Evolutionary conservation across 2,888 invertebrate genomes (phyloP).

Genomic region (Aspidiotus destructor): DNA sequence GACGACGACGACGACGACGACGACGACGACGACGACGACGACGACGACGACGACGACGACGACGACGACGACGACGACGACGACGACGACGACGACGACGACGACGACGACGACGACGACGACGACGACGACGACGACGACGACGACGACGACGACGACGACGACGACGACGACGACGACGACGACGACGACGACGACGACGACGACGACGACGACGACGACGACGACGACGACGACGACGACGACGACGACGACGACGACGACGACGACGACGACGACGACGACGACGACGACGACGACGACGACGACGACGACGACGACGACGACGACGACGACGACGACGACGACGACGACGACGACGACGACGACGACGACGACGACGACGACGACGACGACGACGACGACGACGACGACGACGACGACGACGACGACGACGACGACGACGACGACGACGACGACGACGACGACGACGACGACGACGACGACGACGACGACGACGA

Average conservation of each 20-base stretch:
- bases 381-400: not conserved
- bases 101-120: not conserved
- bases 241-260: not conserved
- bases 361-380: not conserved
- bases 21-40: not conserved
- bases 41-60: not conserved
- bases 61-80: not conserved
- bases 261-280: not conserved
- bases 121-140: not conserved
- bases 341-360: not conserved
- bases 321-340: not conserved
- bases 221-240: not conserved
- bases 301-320: not conserved
- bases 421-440: not conserved
- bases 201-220: not conserved
- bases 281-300: not conserved
- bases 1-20: not conserved
- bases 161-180: not conserved
- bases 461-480: not conserved
- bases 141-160: not conserved
- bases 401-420: not conserved
- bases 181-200: not conserved
- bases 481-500: not conserved
- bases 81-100: not conserved
- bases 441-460: not conserved